Base-by-base conservation (phyloP, 2,888 invertebrate genomes). In the Elmis aenea region DNA sequence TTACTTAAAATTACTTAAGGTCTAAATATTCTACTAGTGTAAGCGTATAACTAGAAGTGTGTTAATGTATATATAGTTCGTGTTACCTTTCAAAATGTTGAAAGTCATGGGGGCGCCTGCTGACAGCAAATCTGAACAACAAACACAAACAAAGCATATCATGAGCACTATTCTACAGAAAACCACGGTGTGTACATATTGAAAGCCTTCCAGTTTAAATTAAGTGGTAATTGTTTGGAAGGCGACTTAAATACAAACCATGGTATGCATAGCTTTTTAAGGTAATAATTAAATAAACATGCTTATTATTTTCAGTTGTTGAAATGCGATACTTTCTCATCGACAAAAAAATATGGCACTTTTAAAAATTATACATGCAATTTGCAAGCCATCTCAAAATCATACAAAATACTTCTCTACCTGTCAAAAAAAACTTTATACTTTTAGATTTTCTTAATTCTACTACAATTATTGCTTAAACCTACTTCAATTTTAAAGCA, bases 71-170 rank as follows among this genome's bases (percentile, higher is more conserved):
- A 43, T 28, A 38, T 36, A 37, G 26, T 33, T 54, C 62, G 69
- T 68, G 72, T 82, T 84, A 85, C 85, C 85, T 85, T 84, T 85
- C 74, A 85, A 79, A 74, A 85, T 84, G 82, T 84, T 83, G 82
- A 83, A 85, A 75, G 83, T 82, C 77, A 84, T 79, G 72, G 83
- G 83, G 73, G 79, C 79, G 71, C 83, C 83, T 75, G 83, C 80
- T 73, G 81, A 79, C 82, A 83, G 81, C 73, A 75, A 70, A 80
- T 82, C 80, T 81, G 77, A 78, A 79, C 77, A 79, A 79, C 77
- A 76, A 79, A 79, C 76, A 78, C 78, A 79, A 75, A 76, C 71
- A 74, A 42, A 69, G 68, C 67, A 66, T 61, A 59, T 61, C 59
- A 67, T 66, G 61, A 66, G 64, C 66, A 64, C 66, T 66, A 66